A percentile compares a stretch with the other conserved stretches of the same genome.
These are phyloP conservation scores for Calameuta filiformis DNA, from an alignment of 2,888 invertebrate genomes.

Conservation along the genomic window DNA sequence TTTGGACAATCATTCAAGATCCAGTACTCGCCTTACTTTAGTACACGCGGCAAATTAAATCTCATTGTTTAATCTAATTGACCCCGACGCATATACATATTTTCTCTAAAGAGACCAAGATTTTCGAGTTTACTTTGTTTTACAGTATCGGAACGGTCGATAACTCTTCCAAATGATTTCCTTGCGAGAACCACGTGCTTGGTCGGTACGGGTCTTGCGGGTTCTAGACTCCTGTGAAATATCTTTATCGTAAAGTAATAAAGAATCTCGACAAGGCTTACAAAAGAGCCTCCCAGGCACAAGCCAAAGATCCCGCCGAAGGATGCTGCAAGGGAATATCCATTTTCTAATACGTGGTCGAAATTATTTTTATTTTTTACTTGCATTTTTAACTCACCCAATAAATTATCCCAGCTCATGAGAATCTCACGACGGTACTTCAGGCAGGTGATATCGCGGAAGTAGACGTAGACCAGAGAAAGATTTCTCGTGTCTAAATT, in stretches of 20 bases:
- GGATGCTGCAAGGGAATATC: constrained; percentile 66
- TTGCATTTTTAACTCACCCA: constrained; percentile 61
- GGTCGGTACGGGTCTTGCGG: neutral
- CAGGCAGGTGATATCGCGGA: constrained; percentile 67
- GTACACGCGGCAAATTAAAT: neutral
- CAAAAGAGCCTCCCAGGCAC: constrained; percentile 73
- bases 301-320: constrained; percentile 74
- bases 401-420: constrained; percentile 70
- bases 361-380: neutral
- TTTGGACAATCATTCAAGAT: neutral
- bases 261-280: constrained; percentile 71
- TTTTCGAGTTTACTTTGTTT: neutral
- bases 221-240: constrained; percentile 8
- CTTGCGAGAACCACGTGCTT: neutral
- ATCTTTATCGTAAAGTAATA: constrained; percentile 57
- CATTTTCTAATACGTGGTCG: neutral
- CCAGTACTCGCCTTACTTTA: neutral
- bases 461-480: constrained; percentile 50
- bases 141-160: neutral
- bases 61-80: neutral
- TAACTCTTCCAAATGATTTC: neutral
- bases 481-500: constrained; percentile 37
- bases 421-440: constrained; percentile 69
- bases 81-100: neutral
- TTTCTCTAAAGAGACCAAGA: neutral